Conservation (phyloP, 2,113 vertebrate genomes). For the Atherinomorus stipes region DNA sequence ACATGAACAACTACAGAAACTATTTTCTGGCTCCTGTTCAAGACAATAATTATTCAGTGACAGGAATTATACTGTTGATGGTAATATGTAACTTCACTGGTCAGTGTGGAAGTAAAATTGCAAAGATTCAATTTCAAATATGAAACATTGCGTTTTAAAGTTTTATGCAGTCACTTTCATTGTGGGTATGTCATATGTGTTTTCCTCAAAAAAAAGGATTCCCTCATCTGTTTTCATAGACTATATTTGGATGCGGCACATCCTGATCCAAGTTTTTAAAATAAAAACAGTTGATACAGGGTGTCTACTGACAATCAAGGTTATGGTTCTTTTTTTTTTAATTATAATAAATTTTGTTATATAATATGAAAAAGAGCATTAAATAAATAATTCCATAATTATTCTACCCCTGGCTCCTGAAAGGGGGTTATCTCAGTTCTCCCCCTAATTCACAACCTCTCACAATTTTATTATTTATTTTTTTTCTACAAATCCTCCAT, state of each 20-base stretch:
- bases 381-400: not conserved
- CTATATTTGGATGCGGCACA: no score
- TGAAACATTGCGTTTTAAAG: not conserved
- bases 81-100: not conserved
- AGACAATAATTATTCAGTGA: not conserved
- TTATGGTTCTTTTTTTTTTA: not conserved
- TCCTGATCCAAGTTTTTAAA: no score
- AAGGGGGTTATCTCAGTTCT: constrained; percentile 14
- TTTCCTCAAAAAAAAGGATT: no score
- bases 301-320: not conserved
- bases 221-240: not conserved
- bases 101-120: not conserved
- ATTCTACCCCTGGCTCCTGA: not conserved
- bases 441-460: constrained; percentile 17
- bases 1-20: not conserved
- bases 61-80: not conserved
- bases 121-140: not conserved
- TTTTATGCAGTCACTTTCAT: not conserved
- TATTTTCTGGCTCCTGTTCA: not conserved
- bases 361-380: not conserved
- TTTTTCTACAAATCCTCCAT: constrained; percentile 42
- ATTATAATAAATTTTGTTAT: constrained; percentile 7
- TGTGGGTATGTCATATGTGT: not conserved
- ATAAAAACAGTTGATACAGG: not conserved
- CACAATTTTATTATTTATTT: constrained; percentile 44